These are phyloP conservation scores for Apocrypta bakeri DNA, from an alignment of 1,140 invertebrate species.

Conservation along the genomic window DNA sequence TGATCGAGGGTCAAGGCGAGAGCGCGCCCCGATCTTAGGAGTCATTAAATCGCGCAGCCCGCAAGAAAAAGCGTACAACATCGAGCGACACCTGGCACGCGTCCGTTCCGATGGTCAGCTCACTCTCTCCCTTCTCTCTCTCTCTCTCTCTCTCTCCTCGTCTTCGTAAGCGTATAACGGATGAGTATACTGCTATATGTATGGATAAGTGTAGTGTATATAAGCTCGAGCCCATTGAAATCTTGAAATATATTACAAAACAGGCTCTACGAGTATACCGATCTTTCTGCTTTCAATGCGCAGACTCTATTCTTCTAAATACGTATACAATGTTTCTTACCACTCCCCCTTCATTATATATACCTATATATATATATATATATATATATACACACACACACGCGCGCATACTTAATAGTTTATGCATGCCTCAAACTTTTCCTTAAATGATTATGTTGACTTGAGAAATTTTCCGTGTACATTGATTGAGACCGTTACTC, in stretches of 20 bases:
- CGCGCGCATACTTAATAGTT: too few relatives aligned
- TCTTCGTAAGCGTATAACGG: not conserved
- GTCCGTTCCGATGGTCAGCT: not conserved
- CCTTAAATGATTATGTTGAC: not conserved
- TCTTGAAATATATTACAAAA: conserved; percentile 30
- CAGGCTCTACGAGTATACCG: too few relatives aligned
- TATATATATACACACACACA: not conserved
- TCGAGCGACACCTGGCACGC: conserved; percentile 46
- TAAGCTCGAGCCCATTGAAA: conserved; percentile 1
- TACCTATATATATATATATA: not conserved
- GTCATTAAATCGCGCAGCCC: conserved; percentile 40
- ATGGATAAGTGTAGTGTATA: not conserved
- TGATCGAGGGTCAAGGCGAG: conserved; percentile 39
- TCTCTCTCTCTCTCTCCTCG: too few relatives aligned
- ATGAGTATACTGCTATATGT: not conserved
- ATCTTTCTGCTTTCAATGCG: not conserved
- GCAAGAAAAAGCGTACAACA: conserved; percentile 33
- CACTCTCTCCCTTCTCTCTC: not conserved
- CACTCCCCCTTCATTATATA: too few relatives aligned
- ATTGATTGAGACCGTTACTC: not conserved
- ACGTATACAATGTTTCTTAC: not conserved
- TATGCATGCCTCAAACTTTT: not conserved
- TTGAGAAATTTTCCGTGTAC: not conserved
- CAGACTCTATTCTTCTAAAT: not conserved
- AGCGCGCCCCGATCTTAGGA: conserved; percentile 14